Evolutionary conservation across 2,888 invertebrate species (phyloP).

Genomic region (Zele albiditarsus): DNA sequence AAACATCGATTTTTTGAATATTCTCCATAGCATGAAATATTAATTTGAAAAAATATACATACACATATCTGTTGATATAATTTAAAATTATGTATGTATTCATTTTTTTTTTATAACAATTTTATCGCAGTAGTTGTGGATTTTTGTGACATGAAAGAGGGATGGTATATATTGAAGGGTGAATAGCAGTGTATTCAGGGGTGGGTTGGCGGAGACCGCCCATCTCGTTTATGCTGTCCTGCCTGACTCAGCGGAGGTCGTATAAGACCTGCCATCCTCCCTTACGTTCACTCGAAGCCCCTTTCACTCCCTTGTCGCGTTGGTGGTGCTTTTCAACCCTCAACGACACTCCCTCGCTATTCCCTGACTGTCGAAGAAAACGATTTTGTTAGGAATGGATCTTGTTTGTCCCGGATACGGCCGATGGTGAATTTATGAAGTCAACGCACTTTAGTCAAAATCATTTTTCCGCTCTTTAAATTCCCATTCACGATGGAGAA

Average conservation of each 20-base stretch:
- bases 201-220: conserved; percentile 63
- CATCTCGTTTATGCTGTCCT: conserved; percentile 68
- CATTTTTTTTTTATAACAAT: neutral
- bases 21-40: no score
- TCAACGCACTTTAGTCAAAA: conserved; percentile 36
- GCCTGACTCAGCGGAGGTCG: conserved; percentile 63
- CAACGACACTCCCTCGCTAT: conserved; percentile 48
- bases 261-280: conserved; percentile 41
- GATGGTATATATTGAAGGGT: conserved; percentile 18
- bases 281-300: conserved; percentile 27
- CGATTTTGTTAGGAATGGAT: conserved; percentile 62
- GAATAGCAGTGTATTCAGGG: conserved; percentile 52
- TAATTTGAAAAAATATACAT: neutral
- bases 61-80: neutral
- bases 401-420: conserved; percentile 59
- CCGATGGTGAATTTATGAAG: conserved; percentile 51
- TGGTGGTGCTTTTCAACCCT: conserved; percentile 39
- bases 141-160: conserved; percentile 8
- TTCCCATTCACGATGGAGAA: neutral
- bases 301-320: conserved; percentile 18
- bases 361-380: conserved; percentile 54
- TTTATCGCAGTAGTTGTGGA: neutral
- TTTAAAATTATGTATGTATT: neutral
- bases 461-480: conserved; percentile 28
- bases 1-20: no score